phyloP scores from a whole-genome alignment of 2,113 vertebrate genomes.

The Amphilophus citrinellus region DNA sequence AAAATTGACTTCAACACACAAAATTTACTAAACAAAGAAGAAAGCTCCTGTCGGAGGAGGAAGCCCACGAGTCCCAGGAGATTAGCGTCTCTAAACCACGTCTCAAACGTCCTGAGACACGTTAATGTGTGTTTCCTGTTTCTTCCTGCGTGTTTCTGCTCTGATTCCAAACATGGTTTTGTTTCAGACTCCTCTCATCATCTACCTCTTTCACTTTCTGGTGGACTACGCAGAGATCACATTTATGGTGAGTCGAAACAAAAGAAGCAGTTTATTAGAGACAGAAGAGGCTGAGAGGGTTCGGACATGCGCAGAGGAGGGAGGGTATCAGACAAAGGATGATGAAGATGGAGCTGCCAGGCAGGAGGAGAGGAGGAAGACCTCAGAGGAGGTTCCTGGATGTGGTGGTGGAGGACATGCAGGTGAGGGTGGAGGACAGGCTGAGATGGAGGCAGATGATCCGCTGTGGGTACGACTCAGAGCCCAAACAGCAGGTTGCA shows the following conservation, averaged over 20 bases:
- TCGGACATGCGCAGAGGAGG: background rate
- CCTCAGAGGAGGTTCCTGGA: accelerated
- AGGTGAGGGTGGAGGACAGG: background rate
- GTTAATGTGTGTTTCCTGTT: background rate
- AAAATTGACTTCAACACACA: background rate
- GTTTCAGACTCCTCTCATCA: constrained; percentile 92
- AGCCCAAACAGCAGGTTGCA: no score
- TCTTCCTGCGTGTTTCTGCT: background rate
- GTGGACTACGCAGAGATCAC: constrained; percentile 96
- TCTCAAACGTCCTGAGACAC: background rate
- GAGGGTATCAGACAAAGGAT: background rate
- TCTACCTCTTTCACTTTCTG: constrained; percentile 98
- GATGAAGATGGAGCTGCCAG: background rate
- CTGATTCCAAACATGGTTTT: constrained; percentile 7
- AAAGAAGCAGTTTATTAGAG: background rate
- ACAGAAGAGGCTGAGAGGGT: background rate
- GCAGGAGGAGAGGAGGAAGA: accelerated
- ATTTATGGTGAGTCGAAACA: constrained; percentile 90
- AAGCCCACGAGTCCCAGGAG: background rate
- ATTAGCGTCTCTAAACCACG: background rate
- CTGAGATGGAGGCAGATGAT: background rate
- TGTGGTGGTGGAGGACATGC: background rate
- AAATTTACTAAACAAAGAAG: background rate
- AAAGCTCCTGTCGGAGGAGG: no score
- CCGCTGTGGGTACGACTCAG: background rate